These are phyloP conservation scores for Perognathus longimembris DNA, from an alignment of 2,113 vertebrate species.

Conservation along the genomic window DNA sequence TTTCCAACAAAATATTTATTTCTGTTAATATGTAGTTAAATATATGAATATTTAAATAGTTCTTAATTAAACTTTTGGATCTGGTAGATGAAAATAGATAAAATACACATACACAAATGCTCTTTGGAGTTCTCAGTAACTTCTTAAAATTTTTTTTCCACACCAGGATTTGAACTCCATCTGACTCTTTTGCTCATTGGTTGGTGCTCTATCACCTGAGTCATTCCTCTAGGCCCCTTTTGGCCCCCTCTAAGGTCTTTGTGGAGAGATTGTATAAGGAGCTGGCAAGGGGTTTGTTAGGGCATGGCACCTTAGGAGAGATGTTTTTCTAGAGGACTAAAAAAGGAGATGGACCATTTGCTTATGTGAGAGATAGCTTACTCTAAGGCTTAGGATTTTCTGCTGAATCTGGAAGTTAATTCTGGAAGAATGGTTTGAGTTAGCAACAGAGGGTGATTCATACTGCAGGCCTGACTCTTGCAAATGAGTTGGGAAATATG, in stretches of 20 bases:
- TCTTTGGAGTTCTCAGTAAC: not conserved
- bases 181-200: no score
- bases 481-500: constrained; percentile 66
- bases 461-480: constrained; percentile 45
- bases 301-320: not conserved
- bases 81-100: not conserved
- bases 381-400: constrained; percentile 46
- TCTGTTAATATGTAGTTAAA: not conserved
- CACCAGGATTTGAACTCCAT: no score
- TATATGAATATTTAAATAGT: constrained; percentile 48
- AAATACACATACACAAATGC: not conserved
- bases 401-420: constrained; percentile 63
- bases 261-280: not conserved
- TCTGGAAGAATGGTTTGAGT: constrained; percentile 53
- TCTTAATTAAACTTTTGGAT: not conserved
- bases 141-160: not conserved
- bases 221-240: no score
- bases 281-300: not conserved
- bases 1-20: constrained; percentile 44
- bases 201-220: no score
- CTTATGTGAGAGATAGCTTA: not conserved
- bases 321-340: not conserved
- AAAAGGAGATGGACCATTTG: constrained; percentile 38
- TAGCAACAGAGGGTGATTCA: constrained; percentile 56
- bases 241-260: no score